phyloP scores from a whole-genome alignment of 2,888 invertebrate species.

The Leptothorax acervorum region DNA sequence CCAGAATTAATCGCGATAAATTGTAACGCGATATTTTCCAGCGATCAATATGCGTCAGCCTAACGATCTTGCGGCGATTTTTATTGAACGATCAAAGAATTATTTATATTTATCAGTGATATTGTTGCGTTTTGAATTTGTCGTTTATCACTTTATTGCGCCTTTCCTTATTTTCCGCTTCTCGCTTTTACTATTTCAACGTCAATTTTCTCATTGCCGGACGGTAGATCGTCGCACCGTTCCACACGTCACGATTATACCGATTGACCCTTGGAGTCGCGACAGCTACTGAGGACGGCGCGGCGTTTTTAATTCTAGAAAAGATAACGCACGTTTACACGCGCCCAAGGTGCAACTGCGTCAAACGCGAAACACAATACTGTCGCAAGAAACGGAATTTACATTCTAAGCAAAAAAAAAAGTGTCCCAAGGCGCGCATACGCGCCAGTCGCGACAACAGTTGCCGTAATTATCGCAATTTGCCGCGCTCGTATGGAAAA shows the following conservation, averaged over 20 bases:
- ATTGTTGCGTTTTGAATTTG: not conserved
- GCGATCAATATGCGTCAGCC: not conserved
- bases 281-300: not conserved
- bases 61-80: not conserved
- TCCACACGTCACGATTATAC: not conserved
- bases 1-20: not conserved
- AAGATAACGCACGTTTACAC: constrained; percentile 6
- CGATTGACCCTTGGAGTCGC: constrained; percentile 6
- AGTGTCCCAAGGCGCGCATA: not conserved
- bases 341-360: constrained; percentile 9
- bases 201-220: not conserved
- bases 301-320: not conserved
- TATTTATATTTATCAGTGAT: not conserved
- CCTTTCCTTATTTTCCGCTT: not conserved
- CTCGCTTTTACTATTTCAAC: not conserved
- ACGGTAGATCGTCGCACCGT: not conserved
- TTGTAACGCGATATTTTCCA: constrained; percentile 6
- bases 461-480: constrained; percentile 38
- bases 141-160: not conserved
- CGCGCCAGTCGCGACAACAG: not conserved
- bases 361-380: constrained; percentile 31
- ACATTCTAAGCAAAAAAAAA: constrained; percentile 28
- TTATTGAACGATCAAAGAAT: not conserved
- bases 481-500: constrained; percentile 15
- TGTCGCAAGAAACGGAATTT: constrained; percentile 28